Base-by-base conservation (phyloP, 2,797 vertebrate species). In the Vireo griseus region DNA sequence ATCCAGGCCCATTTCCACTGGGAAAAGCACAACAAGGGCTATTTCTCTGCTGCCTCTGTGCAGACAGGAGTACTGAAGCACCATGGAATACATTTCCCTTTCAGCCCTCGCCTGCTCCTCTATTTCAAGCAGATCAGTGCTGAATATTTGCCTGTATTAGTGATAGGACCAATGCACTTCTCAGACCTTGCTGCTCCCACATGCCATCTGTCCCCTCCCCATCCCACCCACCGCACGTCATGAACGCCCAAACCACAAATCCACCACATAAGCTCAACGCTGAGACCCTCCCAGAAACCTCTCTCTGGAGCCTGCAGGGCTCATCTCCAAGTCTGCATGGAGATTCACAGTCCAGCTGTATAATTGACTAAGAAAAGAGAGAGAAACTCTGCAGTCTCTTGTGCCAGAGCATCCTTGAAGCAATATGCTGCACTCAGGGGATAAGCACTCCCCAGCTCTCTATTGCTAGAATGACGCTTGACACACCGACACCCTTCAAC, bases 61-160 rank as follows among this genome's bases (percentile, higher is more conserved):
- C 37, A 91, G 20, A 59, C 26, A 91, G 66, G 52, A 89, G 52
- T n/a, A 44, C 57, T 31, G 48, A 85, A 87, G 59, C 59, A 83
- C 11, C 57, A 35, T 13, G 6, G 44, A 83, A 59, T 11, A 16
- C 28, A 26, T 22, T 40, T 66, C 31, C 57, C 39, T 68, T 68
- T 59, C 42, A 78, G 57, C 16, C 31, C 20, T 72, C 5, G 0
- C 25, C 22, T 51, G 25, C 29, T 67, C 16, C 40, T 78, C 31
- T 37, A 55, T 47, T 94, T 65, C 81, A 72, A 72, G 52, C 13
- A 57, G 44, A 73, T 37, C 65, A 55, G 48, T 12, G 3, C n/a
- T 45, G 47, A 65, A 24, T 68, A 72, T 65, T 72, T 72, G 50
- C 50, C 68, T 13, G 4, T 75, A 52, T 61, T 39, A 59, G 13